Conservation (phyloP, 2,888 invertebrate genomes). For the Athalia rosae region DNA sequence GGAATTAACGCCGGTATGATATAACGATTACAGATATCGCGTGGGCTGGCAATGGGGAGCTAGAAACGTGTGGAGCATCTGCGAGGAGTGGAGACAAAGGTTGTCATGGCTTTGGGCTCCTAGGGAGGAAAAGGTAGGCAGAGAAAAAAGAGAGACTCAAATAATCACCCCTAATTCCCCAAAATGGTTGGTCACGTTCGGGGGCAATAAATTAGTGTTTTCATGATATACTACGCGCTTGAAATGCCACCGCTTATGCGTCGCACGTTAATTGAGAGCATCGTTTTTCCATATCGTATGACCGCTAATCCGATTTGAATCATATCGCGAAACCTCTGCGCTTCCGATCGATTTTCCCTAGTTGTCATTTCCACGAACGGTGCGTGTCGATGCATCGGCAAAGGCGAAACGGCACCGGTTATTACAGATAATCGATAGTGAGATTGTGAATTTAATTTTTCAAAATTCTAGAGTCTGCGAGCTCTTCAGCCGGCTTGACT, state of each 20-base stretch:
- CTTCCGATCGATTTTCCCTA: no score
- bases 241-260: not conserved
- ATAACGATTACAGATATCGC: conserved; percentile 58
- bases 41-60: conserved; percentile 67
- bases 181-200: not conserved
- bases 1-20: not conserved
- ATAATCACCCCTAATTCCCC: not conserved
- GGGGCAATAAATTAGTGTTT: conserved; percentile 1
- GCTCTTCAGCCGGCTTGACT: conserved; percentile 8
- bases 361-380: no score
- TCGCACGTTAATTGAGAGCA: conserved; percentile 23
- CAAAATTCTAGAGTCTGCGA: not conserved
- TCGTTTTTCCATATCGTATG: not conserved
- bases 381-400: no score
- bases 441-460: no score
- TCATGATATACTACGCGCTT: conserved; percentile 4
- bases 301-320: not conserved
- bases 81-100: conserved; percentile 70
- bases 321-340: no score
- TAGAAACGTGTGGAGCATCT: conserved; percentile 68
- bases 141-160: not conserved
- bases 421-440: no score
- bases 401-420: no score
- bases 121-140: conserved; percentile 68
- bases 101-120: conserved; percentile 71